Evolutionary conservation across 2,113 vertebrate genomes (phyloP), one percentile per base, ranked within the genome.

Genomic region (Hiodon alosoides): DNA sequence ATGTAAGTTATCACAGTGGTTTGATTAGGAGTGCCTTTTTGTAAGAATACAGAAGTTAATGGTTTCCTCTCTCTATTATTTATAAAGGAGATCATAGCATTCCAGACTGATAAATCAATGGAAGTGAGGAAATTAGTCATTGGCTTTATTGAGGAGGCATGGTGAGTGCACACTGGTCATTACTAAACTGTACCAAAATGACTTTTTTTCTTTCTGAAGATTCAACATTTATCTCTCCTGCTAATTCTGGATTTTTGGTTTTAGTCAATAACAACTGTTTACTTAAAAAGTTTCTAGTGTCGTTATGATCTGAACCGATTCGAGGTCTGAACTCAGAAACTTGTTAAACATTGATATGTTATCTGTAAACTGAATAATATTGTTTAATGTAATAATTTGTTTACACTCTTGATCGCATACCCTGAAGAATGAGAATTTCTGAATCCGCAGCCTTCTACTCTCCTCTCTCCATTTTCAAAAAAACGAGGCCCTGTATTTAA

Each of bases 91-190:
- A 93, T 97, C 73, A 95, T 98, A 53, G 93, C 96, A 0, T 97
- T 97, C 85, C 96, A 98, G 79, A 94, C 93, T 0, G 96, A 98
- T 82, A 96, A 96, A 53, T 97, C 94, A 0, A 93, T 96, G 0
- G 96, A 98, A 84, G 95, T 97, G 60, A 92, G 93, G 7, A 97
- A 97, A 58, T 96, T 95, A 84, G 94, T 97, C 71, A 95, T 98
- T 13, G 95, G 95, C 50, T 98, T 98, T 84, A 98, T 97, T 2
- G 95, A 97, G 83, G 96, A 98, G 78, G 94, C 95, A 3, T 95
- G 95, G 96, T 97, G 83, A 88, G 92, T 81, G 16, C 7, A 14
- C n/a, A 54, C 7, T 5, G 8, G 58, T 71, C 7, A 54, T 72
- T 52, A 57, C 16, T 50, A 64, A 14, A 14, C 11, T 52, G 14